A percentile compares a stretch with the other conserved stretches of the same genome.
Evolutionary conservation across 2,888 invertebrate genomes (phyloP).

Genomic region (Drosophila kambysellisi): DNA sequence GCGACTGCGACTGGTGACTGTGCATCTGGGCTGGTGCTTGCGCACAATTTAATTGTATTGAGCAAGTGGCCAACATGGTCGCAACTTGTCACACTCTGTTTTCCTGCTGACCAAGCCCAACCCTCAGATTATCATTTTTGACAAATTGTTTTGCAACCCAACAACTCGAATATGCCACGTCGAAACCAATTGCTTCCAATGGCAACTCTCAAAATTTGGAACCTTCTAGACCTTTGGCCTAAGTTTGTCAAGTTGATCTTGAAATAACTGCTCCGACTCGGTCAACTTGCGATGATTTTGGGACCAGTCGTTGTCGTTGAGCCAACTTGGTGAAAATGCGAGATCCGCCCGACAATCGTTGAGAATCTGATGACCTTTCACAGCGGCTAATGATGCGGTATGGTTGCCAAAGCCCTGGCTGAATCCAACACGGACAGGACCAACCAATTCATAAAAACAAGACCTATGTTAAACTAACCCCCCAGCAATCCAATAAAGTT

Average conservation of each 20-base stretch:
- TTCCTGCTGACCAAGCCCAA: conserved; percentile 43
- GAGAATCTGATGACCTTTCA: neutral
- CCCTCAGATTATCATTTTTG: conserved; percentile 77
- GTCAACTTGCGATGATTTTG: neutral
- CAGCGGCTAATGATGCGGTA: neutral
- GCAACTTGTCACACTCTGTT: conserved; percentile 42
- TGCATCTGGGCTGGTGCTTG: conserved; percentile 6
- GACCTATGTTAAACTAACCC: too few species aligned
- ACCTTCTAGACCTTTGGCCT: neutral
- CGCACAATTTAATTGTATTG: conserved; percentile 68
- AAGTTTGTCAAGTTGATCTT: neutral
- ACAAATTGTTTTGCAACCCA: conserved; percentile 66
- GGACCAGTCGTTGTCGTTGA: neutral
- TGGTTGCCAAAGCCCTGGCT: neutral
- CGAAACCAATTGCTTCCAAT: conserved; percentile 1
- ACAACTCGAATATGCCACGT: conserved; percentile 10
- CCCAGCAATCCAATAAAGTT: too few species aligned
- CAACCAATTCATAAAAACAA: neutral
- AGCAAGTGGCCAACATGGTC: conserved; percentile 48
- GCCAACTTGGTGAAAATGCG: neutral
- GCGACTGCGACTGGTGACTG: conserved; percentile 2
- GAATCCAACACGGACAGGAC: neutral
- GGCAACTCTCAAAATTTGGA: neutral
- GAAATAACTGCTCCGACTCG: neutral
- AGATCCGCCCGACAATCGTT: neutral